A percentile compares a stretch with the other conserved stretches of the same genome.
Evolutionary conservation across 1,140 invertebrate genomes (phyloP).

Genomic region (Sweltsa coloradensis): DNA sequence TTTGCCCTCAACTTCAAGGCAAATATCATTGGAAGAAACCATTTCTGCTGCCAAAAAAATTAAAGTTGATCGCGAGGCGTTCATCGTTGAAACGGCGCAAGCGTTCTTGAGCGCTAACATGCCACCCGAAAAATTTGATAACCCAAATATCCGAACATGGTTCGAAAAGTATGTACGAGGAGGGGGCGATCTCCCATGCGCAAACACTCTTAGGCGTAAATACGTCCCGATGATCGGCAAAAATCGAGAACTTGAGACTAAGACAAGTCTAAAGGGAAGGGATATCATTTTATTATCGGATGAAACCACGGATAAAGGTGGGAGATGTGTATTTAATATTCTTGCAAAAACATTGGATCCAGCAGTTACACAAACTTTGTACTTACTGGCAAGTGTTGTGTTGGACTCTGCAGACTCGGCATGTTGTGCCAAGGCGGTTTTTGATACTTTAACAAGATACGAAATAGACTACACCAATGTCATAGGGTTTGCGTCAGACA

Average conservation of each 20-base stretch:
- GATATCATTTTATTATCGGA: not conserved
- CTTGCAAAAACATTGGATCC: not conserved
- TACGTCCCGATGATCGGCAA: constrained; percentile 1
- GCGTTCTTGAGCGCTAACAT: not conserved
- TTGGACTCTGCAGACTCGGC: constrained; percentile 7
- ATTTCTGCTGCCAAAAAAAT: not conserved
- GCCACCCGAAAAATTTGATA: not conserved
- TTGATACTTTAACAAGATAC: not conserved
- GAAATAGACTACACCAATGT: not conserved
- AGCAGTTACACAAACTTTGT: not conserved
- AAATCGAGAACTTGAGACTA: not conserved
- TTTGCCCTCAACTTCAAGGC: too few relatives aligned
- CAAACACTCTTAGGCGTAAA: not conserved
- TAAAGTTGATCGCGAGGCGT: not conserved
- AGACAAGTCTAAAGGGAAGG: not conserved
- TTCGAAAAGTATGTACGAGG: not conserved
- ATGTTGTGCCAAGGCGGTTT: not conserved
- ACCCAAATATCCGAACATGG: not conserved
- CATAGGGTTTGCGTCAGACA: not conserved
- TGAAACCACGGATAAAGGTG: constrained; percentile 2
- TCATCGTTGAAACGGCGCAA: not conserved
- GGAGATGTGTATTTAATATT: constrained; percentile 1
- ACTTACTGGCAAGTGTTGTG: not conserved
- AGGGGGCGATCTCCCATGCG: not conserved
- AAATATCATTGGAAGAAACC: not conserved